Base-by-base conservation (phyloP, 2,113 vertebrate genomes). In the Poeciliopsis occidentalis region DNA sequence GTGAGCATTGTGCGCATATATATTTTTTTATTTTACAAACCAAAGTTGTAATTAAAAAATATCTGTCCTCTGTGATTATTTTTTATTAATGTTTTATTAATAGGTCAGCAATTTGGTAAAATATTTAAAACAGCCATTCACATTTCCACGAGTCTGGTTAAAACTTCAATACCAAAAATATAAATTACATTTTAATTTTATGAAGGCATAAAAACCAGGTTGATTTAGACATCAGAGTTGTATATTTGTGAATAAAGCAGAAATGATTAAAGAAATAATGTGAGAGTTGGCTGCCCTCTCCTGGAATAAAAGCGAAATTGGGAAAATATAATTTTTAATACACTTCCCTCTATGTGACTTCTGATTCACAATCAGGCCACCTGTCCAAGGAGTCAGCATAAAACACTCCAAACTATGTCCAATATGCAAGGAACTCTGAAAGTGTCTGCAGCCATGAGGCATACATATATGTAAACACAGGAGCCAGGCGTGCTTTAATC, bases 221-320 rank as follows among this genome's bases (percentile, higher is more conserved):
- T 57, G 51, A 24, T 57, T n/a, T 10, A 57, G 5, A 4, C 22
- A 31, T 54, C 4, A 31, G 29, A 57, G 4, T 10, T 0, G 22
- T 3, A 12, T 17, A 34, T 37, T 8, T 26, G 7, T 8, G 54
- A 26, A 26, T 30, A 39, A 71, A 41, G 12, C 51, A 11, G 30
- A 60, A 6, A 60, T 3, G 1, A 24, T 22, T 4, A 17, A 4
- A 41, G 34, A 26, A 41, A 29, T 13, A 64, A 4, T 15, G 19
- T 72, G 39, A 68, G 78, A 41, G 60, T 85, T 62, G 85, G 74
- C 71, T 24, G 8, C 90, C 88, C 80, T 80, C 91, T 93, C 80
- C 73, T 91, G 92, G 86, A 22, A 13, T 11, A 76, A 17, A 1
- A 61, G 3, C 39, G 19, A 8, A 63, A 1, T 44, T 62, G 51